Evolutionary conservation across 2,797 vertebrate genomes (phyloP), one percentile per base, ranked within the genome.

Genomic region (Darevskia mixta): DNA sequence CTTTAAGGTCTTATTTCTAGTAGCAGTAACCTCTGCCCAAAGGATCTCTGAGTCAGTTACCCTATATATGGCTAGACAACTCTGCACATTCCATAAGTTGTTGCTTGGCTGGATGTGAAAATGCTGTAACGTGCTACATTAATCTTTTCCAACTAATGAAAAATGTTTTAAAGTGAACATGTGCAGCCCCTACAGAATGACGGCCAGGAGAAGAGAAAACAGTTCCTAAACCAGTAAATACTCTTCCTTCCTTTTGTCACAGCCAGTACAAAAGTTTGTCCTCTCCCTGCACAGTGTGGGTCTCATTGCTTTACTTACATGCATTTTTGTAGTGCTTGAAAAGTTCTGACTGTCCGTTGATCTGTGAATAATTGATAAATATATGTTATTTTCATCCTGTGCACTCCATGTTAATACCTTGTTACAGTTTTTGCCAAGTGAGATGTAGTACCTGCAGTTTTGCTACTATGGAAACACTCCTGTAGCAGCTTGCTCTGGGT

Each of bases 141-240:
- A 95, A 96, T 96, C 38, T 0, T 95, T 97, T 91, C 82, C 58
- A 87, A 78, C 95, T 96, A 96, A 96, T 95, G 95, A 94, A 89
- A 94, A 94, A 89, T 89, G 90, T 94, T 95, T 95, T 87, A 84
- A 94, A 95, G 90, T 93, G 94, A 93, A 88, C 81, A 79, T 76
- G 85, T 90, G 91, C 94, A 4, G 4, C 95, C 95, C 92, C 92
- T 92, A 90, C 92, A 92, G 92, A 29, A 94, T 92, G 95, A 90
- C 94, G 92, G 88, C 86, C 90, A 75, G 82, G 82, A 38, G 20
- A 82, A 90, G 83, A 88, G 84, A 86, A 89, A 95, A 78, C 93
- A 94, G 79, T 78, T 38, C 64, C 89, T 94, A 94, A 93, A 93
- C 91, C 86, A 58, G 83, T 87, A 93, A 92, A 90, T 90, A 88